These are phyloP conservation scores for Xestia ashworthii DNA, from an alignment of 2,888 invertebrate species.

Conservation along the genomic window DNA sequence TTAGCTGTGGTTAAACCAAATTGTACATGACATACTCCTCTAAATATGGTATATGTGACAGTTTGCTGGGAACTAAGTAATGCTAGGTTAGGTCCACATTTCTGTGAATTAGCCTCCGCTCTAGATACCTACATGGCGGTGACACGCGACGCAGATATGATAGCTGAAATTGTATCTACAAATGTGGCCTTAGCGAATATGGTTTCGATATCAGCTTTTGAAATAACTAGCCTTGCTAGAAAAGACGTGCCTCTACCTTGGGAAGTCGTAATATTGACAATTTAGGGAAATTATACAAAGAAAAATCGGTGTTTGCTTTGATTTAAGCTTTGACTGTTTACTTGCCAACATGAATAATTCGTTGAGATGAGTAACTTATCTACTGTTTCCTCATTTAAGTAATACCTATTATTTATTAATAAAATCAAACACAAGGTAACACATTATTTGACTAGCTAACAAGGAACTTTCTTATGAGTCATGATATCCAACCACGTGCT, in stretches of 20 bases:
- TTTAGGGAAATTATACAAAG: neutral
- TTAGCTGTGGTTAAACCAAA: conserved; percentile 15
- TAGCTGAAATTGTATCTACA: conserved; percentile 10
- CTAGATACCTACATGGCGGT: conserved; percentile 14
- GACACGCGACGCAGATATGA: conserved; percentile 19
- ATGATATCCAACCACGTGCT: neutral
- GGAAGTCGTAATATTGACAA: neutral
- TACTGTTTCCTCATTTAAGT: neutral
- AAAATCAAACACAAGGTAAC: neutral
- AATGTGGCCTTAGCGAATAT: neutral
- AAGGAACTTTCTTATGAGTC: neutral
- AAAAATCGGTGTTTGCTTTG: neutral
- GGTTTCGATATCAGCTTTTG: neutral
- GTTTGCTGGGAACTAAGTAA: conserved; percentile 18
- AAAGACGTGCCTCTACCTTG: neutral
- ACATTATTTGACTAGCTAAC: neutral
- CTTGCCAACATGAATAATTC: neutral
- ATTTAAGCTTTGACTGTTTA: neutral
- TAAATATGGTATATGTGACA: conserved; percentile 24
- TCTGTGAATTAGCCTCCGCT: conserved; percentile 6
- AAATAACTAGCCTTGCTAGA: neutral
- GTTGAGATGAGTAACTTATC: neutral
- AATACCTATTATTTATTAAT: neutral
- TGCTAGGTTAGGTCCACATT: conserved; percentile 10
- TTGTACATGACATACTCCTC: conserved; percentile 13